Evolutionary conservation across 2,888 invertebrate genomes (phyloP).

Genomic region (Philonicus albiceps): DNA sequence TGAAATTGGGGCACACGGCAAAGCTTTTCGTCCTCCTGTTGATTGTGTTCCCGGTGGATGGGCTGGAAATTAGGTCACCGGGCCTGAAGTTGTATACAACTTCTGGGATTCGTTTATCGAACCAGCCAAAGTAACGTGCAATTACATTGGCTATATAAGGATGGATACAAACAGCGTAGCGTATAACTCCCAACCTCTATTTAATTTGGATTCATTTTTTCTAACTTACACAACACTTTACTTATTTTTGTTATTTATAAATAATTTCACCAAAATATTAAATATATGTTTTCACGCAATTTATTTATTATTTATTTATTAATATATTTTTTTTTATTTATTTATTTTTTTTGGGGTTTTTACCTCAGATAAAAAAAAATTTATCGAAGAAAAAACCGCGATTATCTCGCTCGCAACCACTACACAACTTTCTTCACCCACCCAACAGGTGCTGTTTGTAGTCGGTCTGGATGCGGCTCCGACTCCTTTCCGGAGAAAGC

Average conservation of each 20-base stretch:
- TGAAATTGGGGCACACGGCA: conserved; percentile 4
- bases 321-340: too few species aligned
- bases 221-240: neutral
- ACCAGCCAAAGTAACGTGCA: conserved; percentile 10
- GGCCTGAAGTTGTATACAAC: neutral
- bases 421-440: conserved; percentile 37
- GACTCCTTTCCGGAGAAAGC: neutral
- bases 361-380: neutral
- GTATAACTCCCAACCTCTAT: neutral
- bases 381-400: neutral
- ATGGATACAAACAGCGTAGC: neutral
- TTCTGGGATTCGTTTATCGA: conserved; percentile 32
- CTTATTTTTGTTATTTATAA: neutral
- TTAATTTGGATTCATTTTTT: neutral
- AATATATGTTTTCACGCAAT: neutral
- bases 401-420: conserved; percentile 32
- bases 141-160: neutral
- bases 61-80: conserved; percentile 40
- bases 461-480: conserved; percentile 5
- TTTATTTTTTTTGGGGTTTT: neutral
- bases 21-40: conserved; percentile 24
- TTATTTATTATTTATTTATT: too few species aligned
- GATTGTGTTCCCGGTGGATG: conserved; percentile 14
- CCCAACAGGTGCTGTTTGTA: conserved; percentile 44
- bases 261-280: neutral